phyloP scores from a whole-genome alignment of 2,888 invertebrate species.

The Machimus atricapillus region DNA sequence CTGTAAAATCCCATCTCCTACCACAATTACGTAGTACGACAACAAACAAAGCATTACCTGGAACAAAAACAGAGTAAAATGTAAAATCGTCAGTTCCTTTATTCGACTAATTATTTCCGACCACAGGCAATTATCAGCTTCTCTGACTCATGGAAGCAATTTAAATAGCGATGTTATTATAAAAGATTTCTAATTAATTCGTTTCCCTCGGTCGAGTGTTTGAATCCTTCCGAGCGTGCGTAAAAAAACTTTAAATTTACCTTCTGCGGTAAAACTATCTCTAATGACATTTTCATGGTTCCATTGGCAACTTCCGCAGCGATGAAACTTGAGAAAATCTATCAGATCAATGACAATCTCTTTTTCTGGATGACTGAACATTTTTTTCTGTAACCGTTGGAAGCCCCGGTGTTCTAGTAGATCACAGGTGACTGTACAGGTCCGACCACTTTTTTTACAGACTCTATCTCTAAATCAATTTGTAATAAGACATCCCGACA shows the following conservation, averaged over 20 bases:
- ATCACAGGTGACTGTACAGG: background rate
- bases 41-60: background rate
- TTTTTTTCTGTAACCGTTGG: background rate
- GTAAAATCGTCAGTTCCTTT: background rate
- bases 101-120: background rate
- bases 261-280: background rate
- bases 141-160: background rate
- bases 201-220: background rate
- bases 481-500: constrained; percentile 17
- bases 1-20: background rate
- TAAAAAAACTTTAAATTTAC: background rate
- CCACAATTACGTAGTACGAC: background rate
- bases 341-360: constrained; percentile 15
- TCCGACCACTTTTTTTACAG: background rate
- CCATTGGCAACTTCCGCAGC: constrained; percentile 12
- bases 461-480: constrained; percentile 4
- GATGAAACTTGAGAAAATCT: background rate
- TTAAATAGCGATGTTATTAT: background rate
- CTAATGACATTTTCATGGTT: constrained; percentile 18
- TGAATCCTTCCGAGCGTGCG: background rate
- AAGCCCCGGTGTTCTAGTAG: background rate
- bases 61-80: background rate
- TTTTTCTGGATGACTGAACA: constrained; percentile 16
- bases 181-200: constrained; percentile 7
- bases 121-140: background rate